Percentiles rank a stretch among this genome's conserved stretches.
Conservation (phyloP, 2,113 vertebrate genomes). For the Elephantulus edwardii region DNA sequence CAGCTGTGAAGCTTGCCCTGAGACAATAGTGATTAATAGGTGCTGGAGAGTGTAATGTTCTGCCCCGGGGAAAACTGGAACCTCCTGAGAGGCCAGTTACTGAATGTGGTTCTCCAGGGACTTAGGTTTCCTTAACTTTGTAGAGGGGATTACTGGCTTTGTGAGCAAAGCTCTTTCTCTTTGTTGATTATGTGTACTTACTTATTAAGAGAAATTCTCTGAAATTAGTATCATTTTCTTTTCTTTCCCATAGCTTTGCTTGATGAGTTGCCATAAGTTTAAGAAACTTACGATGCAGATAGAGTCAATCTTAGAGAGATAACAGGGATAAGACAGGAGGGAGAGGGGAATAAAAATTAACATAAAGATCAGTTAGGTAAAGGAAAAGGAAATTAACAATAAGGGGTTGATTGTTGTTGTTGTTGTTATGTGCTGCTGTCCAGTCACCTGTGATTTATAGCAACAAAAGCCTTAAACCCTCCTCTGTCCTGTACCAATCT, state of each 20-base stretch:
- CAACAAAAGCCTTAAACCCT: no score
- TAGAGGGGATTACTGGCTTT: constrained; percentile 37
- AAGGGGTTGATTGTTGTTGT: no score
- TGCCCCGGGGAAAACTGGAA: neutral
- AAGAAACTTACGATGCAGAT: no score
- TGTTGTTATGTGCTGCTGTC: no score
- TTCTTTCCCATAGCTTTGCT: neutral
- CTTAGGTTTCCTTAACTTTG: constrained; percentile 12
- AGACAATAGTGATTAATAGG: neutral
- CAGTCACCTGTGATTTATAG: no score
- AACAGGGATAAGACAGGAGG: neutral
- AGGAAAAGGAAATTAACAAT: no score
- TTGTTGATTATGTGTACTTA: neutral
- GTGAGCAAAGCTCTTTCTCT: constrained; percentile 55
- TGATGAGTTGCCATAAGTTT: constrained; percentile 3
- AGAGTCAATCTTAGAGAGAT: no score
- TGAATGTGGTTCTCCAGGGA: neutral
- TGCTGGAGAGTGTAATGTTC: neutral
- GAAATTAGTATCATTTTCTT: constrained; percentile 28
- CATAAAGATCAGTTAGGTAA: no score
- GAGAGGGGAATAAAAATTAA: no score
- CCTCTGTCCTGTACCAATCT: no score
- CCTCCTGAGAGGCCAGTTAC: neutral
- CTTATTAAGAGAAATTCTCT: constrained; percentile 56
- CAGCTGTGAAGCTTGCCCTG: neutral